A percentile compares a stretch with the other conserved stretches of the same genome.
phyloP scores from a whole-genome alignment of 2,113 vertebrate species.

The Origma solitaria region DNA sequence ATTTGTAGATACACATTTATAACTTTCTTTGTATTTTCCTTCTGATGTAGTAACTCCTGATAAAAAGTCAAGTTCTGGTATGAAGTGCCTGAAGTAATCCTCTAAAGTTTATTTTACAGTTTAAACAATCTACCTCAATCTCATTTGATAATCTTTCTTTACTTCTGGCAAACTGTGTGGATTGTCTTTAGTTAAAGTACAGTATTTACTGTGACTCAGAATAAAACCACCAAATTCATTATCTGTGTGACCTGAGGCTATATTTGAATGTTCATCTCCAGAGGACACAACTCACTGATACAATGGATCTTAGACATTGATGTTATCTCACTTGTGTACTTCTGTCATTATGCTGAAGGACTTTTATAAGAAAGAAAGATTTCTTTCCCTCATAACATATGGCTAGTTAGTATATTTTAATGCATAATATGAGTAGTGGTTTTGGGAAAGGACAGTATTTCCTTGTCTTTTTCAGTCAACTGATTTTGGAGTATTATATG shows the following conservation, averaged over 20 bases:
- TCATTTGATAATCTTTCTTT: neutral
- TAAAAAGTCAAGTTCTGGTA: neutral
- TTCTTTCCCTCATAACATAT: neutral
- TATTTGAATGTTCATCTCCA: neutral
- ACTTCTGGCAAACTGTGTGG: neutral
- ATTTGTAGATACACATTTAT: neutral
- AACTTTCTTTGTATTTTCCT: neutral
- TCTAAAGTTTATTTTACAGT: neutral
- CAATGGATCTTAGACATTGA: neutral
- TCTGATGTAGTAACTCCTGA: neutral
- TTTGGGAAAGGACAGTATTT: neutral
- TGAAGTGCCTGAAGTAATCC: neutral
- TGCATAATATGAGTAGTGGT: neutral
- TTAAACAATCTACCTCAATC: neutral
- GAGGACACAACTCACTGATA: neutral
- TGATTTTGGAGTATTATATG: neutral
- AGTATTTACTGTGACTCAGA: neutral
- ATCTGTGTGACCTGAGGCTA: neutral
- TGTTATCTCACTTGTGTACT: neutral
- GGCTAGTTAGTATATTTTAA: neutral
- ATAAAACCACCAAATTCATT: neutral
- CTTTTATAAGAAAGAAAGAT: neutral
- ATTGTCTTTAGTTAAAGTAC: neutral
- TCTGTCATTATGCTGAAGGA: neutral
- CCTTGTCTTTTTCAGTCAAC: neutral